These are phyloP conservation scores for Drosophila meridiana DNA, from an alignment of 2,888 invertebrate species.

Conservation along the genomic window DNA sequence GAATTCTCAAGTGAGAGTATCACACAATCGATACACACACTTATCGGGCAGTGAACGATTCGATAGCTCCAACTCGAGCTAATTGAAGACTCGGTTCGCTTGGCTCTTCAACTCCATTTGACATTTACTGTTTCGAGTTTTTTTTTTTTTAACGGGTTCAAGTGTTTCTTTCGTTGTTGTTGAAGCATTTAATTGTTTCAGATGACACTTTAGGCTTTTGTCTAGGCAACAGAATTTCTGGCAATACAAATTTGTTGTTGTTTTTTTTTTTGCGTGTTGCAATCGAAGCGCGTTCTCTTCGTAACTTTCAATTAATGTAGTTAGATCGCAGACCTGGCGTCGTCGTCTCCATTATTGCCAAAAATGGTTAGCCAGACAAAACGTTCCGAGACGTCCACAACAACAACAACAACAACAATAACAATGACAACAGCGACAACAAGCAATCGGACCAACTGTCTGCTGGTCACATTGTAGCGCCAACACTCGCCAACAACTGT, in stretches of 20 bases:
- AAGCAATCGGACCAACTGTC: conserved; percentile 42
- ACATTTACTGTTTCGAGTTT: conserved; percentile 41
- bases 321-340: conserved; percentile 41
- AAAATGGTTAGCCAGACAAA: conserved; percentile 70
- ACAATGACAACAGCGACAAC: conserved; percentile 54
- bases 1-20: conserved; percentile 71
- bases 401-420: conserved; percentile 30
- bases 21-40: conserved; percentile 57
- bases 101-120: conserved; percentile 36
- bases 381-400: conserved; percentile 40
- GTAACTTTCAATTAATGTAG: conserved; percentile 56
- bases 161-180: conserved; percentile 19
- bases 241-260: conserved; percentile 13
- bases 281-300: conserved; percentile 30
- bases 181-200: conserved; percentile 55
- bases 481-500: conserved; percentile 70
- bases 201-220: conserved; percentile 34
- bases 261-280: conserved; percentile 41
- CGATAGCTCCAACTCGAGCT: conserved; percentile 30
- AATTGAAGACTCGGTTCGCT: conserved; percentile 44
- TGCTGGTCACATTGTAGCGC: conserved; percentile 61
- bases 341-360: conserved; percentile 63
- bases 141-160: conserved; percentile 12
- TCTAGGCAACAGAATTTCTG: conserved; percentile 19
- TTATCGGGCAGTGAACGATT: conserved; percentile 7